Conservation (phyloP, 2,888 invertebrate species). For the Drosophila nigricruria region DNA sequence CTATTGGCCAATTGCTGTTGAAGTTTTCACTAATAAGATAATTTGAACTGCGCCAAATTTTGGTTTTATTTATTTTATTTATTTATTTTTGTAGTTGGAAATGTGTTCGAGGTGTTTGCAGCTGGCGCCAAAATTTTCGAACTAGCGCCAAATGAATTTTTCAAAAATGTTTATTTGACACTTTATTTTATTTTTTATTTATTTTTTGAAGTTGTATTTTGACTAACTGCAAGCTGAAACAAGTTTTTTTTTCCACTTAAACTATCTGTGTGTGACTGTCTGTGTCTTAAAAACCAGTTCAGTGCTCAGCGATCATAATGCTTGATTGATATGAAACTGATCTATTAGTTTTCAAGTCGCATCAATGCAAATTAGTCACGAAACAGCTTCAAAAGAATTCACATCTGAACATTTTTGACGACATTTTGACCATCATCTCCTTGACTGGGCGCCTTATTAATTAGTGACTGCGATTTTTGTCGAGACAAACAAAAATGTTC, state of each 20-base stretch:
- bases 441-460: constrained; percentile 62
- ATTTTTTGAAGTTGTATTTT: constrained; percentile 1
- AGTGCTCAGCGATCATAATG: constrained; percentile 53
- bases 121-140: constrained; percentile 44
- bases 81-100: constrained; percentile 18
- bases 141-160: constrained; percentile 67
- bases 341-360: constrained; percentile 67
- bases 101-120: constrained; percentile 27
- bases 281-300: constrained; percentile 65
- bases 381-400: constrained; percentile 19
- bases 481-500: constrained; percentile 15
- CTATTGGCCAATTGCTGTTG: constrained; percentile 38
- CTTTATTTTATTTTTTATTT: constrained; percentile 21
- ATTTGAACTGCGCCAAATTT: constrained; percentile 53
- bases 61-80: constrained; percentile 57
- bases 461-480: constrained; percentile 40
- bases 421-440: constrained; percentile 30
- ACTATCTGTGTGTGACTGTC: constrained; percentile 11
- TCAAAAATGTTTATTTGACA: constrained; percentile 65
- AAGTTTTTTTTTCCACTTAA: constrained; percentile 37
- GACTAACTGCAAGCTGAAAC: constrained; percentile 28
- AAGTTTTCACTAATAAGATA: constrained; percentile 55
- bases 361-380: constrained; percentile 62
- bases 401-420: constrained; percentile 7
- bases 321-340: constrained; percentile 75